Conservation (phyloP, 2,113 vertebrate genomes). For the Rostratula benghalensis region DNA sequence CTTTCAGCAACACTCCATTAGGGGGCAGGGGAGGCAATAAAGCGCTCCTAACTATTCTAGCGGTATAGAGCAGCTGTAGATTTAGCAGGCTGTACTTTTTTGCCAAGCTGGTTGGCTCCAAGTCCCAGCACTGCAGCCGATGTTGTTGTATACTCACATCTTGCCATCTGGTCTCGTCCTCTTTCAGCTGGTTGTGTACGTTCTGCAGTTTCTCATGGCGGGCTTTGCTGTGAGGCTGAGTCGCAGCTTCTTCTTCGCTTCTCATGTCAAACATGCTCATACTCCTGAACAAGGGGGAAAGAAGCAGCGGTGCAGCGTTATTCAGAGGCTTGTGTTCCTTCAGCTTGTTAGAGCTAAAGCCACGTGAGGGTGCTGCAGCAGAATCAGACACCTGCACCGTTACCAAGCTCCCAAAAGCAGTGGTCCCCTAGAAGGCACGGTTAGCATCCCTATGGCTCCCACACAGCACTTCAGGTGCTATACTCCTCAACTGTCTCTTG, state of each 20-base stretch:
- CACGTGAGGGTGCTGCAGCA: constrained; percentile 62
- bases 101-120: background rate
- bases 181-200: constrained; percentile 87
- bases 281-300: constrained; percentile 77
- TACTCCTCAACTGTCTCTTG: constrained; percentile 9
- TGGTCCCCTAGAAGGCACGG: background rate
- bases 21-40: background rate
- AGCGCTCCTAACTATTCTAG: background rate
- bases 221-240: constrained; percentile 89
- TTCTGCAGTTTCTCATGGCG: constrained; percentile 92
- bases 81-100: background rate
- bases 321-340: background rate
- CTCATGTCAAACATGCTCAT: constrained; percentile 97
- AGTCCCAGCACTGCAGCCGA: background rate
- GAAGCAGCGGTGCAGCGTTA: background rate
- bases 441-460: background rate
- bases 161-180: constrained; percentile 96
- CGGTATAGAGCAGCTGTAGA: background rate
- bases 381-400: background rate
- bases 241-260: constrained; percentile 81
- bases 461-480: background rate
- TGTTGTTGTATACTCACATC: constrained; percentile 80
- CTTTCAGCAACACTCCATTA: background rate
- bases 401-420: background rate
- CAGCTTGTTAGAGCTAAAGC: background rate